Conservation (phyloP, 53 echinoderm and acorn worm genomes). For the Temnopleurus reevesii region DNA sequence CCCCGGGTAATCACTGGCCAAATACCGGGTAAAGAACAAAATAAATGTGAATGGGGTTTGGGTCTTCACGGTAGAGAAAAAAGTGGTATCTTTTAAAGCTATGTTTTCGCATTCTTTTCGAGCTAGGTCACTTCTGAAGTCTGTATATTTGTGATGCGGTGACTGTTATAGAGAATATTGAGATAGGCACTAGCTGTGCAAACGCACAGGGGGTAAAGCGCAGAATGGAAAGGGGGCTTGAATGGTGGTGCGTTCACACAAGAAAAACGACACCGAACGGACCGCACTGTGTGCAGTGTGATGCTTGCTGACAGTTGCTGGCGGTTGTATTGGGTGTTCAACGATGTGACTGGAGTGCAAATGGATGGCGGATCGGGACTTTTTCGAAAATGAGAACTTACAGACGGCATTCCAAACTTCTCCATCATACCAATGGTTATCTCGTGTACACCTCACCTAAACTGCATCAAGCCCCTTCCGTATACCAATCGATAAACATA, state of each 20-base stretch:
- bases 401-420: background rate
- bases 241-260: too few species aligned
- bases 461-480: background rate
- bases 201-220: constrained; percentile 20
- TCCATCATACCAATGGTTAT: background rate
- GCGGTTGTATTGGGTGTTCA: too few species aligned
- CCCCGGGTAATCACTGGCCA: too few species aligned
- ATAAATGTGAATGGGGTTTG: too few species aligned
- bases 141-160: background rate
- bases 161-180: background rate
- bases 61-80: too few species aligned
- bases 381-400: background rate
- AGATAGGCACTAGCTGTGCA: constrained; percentile 9
- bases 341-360: background rate
- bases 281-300: too few species aligned
- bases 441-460: background rate
- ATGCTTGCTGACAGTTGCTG: too few species aligned
- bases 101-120: constrained; percentile 31
- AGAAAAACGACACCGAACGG: too few species aligned
- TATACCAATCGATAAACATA: background rate
- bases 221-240: background rate
- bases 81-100: too few species aligned
- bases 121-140: background rate
- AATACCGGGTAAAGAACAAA: too few species aligned
- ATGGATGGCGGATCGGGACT: background rate